These are phyloP conservation scores for Ormyrus rosae DNA, from an alignment of 2,888 invertebrate species.

Conservation along the genomic window DNA sequence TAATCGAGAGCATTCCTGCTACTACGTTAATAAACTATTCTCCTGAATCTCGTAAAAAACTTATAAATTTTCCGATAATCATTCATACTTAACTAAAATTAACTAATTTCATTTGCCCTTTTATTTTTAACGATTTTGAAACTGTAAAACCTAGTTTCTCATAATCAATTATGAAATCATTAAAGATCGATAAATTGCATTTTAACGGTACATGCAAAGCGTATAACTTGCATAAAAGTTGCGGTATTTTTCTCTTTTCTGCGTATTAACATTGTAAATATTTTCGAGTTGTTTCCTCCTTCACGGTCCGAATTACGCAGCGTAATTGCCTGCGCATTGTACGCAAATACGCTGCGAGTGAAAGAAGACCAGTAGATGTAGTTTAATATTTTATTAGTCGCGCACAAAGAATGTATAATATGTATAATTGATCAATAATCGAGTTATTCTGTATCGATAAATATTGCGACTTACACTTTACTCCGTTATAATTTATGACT, in stretches of 20 bases:
- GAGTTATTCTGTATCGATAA: neutral
- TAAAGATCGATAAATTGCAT: no score
- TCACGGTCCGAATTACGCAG: neutral
- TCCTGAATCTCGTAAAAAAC: no score
- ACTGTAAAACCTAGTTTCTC: no score
- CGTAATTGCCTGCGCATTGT: neutral
- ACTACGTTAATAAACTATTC: no score
- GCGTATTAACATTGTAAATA: conserved; percentile 56
- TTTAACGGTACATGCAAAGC: no score
- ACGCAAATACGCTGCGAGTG: conserved; percentile 19
- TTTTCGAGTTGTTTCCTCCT: conserved; percentile 24
- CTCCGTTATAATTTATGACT: no score
- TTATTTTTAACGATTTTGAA: no score
- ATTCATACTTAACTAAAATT: no score
- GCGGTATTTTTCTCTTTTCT: conserved; percentile 25
- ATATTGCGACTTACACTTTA: neutral
- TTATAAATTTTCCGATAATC: no score
- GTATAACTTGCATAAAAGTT: conserved; percentile 19
- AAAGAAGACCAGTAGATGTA: neutral
- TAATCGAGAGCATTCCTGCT: no score
- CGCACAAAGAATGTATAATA: conserved; percentile 13
- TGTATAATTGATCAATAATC: conserved; percentile 15
- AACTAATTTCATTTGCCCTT: no score
- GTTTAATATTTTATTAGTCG: conserved; percentile 24
- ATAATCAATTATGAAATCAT: no score